A percentile compares a stretch with the other conserved stretches of the same genome.
Evolutionary conservation across 2,113 vertebrate genomes (phyloP).

Genomic region (Dromas ardeola): DNA sequence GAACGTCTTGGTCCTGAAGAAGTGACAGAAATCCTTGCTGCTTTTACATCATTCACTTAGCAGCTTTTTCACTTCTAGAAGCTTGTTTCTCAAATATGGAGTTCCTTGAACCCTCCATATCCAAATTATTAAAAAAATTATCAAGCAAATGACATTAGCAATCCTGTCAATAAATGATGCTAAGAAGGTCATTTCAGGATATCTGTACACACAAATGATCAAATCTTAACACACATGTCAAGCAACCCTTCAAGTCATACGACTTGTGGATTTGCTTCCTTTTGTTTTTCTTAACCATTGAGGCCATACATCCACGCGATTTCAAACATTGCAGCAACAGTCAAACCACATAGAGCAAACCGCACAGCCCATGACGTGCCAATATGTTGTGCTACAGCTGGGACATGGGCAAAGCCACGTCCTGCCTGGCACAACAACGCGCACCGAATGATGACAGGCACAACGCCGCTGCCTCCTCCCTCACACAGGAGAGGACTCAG

Average conservation of each 20-base stretch:
- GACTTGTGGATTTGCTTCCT: neutral
- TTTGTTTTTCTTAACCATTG: neutral
- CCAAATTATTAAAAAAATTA: neutral
- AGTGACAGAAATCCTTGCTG: neutral
- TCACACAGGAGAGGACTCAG: neutral
- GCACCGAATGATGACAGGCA: neutral
- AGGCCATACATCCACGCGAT: neutral
- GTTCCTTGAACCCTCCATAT: neutral
- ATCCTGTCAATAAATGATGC: neutral
- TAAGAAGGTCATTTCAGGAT: neutral
- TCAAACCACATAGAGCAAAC: neutral
- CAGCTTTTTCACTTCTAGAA: neutral
- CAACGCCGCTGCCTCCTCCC: neutral
- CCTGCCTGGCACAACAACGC: neutral
- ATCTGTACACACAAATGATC: neutral
- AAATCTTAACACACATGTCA: neutral
- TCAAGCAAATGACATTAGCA: neutral
- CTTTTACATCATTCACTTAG: neutral
- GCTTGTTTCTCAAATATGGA: neutral
- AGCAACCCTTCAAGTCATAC: neutral
- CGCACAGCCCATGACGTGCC: neutral
- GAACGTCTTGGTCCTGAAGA: neutral
- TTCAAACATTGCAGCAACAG: neutral
- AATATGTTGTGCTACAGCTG: neutral
- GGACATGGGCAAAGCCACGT: neutral